phyloP scores from a whole-genome alignment of 2,888 invertebrate species.

The Pelosia muscerda region DNA sequence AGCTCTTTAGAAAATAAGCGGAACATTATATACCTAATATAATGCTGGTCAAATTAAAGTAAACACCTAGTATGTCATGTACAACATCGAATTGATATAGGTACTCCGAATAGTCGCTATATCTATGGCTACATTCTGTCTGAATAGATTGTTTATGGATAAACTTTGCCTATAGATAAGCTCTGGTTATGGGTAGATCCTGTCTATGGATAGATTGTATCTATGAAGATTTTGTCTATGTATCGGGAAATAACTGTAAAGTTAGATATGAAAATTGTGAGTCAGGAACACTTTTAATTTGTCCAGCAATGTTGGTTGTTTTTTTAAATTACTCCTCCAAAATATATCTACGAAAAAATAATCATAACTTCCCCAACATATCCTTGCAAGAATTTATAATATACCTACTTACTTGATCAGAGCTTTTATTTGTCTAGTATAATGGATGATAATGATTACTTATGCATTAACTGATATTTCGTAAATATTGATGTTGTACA shows the following conservation, averaged over 20 bases:
- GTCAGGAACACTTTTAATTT: conserved; percentile 7
- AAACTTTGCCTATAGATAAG: no score
- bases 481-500: conserved; percentile 59
- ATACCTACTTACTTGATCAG: conserved; percentile 30
- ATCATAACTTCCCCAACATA: conserved; percentile 44
- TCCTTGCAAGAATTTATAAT: conserved; percentile 51
- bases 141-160: neutral
- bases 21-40: conserved; percentile 7
- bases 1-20: conserved; percentile 35
- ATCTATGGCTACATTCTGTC: no score
- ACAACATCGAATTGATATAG: no score
- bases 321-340: conserved; percentile 31
- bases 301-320: conserved; percentile 26
- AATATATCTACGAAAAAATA: conserved; percentile 35
- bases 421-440: conserved; percentile 54
- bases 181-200: neutral
- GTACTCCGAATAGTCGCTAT: no score
- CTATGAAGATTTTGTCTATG: no score
- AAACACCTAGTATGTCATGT: no score
- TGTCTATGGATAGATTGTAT: neutral
- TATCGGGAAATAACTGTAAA: neutral
- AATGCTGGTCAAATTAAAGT: conserved; percentile 28
- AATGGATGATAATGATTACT: conserved; percentile 43
- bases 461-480: conserved; percentile 40
- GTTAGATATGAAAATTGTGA: neutral